Conservation (phyloP, 2,888 invertebrate genomes). For the Chloroclysta siterata region DNA sequence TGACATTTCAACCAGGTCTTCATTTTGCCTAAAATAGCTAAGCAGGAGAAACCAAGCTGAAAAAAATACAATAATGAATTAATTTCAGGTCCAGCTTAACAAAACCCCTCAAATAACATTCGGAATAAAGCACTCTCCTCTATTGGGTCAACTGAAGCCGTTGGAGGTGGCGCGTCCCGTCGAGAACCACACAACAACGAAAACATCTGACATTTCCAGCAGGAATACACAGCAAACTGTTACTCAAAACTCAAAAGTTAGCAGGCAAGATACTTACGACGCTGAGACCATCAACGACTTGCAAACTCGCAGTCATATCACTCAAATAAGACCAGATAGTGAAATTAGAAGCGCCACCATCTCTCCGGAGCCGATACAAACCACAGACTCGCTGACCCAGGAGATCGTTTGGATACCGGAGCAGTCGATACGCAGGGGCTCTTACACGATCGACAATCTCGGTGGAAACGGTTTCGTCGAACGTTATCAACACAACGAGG, state of each 20-base stretch:
- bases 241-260: constrained; percentile 45
- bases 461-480: constrained; percentile 66
- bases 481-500: constrained; percentile 67
- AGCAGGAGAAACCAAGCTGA: neutral
- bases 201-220: constrained; percentile 12
- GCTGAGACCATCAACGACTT: constrained; percentile 45
- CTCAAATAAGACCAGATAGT: constrained; percentile 67
- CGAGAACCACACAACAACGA: constrained; percentile 36
- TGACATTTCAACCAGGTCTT: too few relatives aligned
- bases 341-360: constrained; percentile 68
- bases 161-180: constrained; percentile 52
- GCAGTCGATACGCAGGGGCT: constrained; percentile 66
- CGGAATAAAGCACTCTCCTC: constrained; percentile 94
- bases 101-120: constrained; percentile 86
- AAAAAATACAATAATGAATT: too few relatives aligned
- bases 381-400: constrained; percentile 66
- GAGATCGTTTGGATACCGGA: constrained; percentile 79
- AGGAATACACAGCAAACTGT: constrained; percentile 25
- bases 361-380: constrained; percentile 71
- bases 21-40: neutral
- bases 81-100: constrained; percentile 68
- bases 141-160: constrained; percentile 83
- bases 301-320: constrained; percentile 61
- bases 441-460: constrained; percentile 75
- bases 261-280: constrained; percentile 43